Percentiles rank a stretch among this genome's conserved stretches.
Evolutionary conservation across 30 jellyfish, hydroid and myxozoan species (phyloP).

Genomic region (Sanderia malayensis): DNA sequence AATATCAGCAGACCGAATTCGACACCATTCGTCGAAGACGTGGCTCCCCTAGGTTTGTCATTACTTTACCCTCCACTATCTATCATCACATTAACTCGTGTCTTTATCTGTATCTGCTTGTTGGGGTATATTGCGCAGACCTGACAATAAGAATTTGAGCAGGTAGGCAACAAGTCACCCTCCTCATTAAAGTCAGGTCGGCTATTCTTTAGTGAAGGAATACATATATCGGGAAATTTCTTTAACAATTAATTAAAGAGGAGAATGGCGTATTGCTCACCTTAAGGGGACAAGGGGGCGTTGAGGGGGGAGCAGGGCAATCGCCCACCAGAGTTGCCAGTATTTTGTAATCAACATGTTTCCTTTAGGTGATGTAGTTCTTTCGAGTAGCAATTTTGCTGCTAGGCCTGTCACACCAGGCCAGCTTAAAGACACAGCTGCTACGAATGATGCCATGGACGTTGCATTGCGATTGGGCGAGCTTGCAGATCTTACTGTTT

Average conservation of each 20-base stretch:
- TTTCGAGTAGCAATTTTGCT: slow-evolving; percentile 91
- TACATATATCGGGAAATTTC: no score
- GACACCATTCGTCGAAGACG: slow-evolving; percentile 74
- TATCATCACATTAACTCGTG: not conserved
- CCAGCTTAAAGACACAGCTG: slow-evolving; percentile 70
- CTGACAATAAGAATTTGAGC: no score
- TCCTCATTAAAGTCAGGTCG: no score
- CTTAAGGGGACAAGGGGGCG: no score
- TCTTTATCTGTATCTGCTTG: not conserved
- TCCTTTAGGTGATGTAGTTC: slow-evolving; percentile 81
- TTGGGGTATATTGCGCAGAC: no score
- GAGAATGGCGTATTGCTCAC: no score
- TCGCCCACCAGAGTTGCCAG: no score
- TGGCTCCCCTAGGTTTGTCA: slow-evolving; percentile 76
- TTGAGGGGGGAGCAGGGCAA: no score
- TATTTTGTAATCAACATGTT: no score
- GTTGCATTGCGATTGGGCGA: slow-evolving; percentile 91
- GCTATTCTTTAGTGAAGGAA: no score
- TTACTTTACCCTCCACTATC: not conserved
- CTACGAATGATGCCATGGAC: slow-evolving; percentile 75
- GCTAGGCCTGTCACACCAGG: slow-evolving; percentile 87
- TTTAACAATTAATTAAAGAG: no score
- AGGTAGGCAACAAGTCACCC: no score
- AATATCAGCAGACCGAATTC: slow-evolving; percentile 53
- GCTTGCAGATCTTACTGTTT: slow-evolving; percentile 94